These are phyloP conservation scores for Drosophila limbata DNA, from an alignment of 2,888 invertebrate genomes.

Conservation along the genomic window DNA sequence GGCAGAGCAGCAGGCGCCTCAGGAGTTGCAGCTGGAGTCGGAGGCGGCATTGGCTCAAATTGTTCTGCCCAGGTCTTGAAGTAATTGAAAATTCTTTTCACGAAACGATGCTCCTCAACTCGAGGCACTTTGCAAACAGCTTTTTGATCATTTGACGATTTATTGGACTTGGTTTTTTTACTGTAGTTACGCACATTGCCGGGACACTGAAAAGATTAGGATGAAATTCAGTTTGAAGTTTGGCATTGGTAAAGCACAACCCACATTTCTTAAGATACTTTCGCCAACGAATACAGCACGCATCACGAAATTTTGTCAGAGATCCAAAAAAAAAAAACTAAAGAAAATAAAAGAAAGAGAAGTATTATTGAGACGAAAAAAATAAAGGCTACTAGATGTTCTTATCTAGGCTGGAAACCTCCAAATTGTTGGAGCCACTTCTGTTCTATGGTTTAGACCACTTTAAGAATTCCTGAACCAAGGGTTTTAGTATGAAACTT, in stretches of 20 bases:
- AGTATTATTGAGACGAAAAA: conserved; percentile 1
- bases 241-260: not conserved
- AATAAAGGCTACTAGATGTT: conserved; percentile 31
- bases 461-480: too few relatives aligned
- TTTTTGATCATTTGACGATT: not conserved
- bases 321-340: conserved; percentile 12
- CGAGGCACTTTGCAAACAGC: not conserved
- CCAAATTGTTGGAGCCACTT: too few relatives aligned
- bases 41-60: not conserved
- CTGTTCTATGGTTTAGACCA: too few relatives aligned
- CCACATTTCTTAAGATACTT: conserved; percentile 24
- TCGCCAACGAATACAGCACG: conserved; percentile 22
- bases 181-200: conserved; percentile 16
- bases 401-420: not conserved
- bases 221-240: not conserved
- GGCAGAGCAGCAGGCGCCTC: too few relatives aligned
- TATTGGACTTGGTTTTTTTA: conserved; percentile 3
- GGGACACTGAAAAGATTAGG: conserved; percentile 4
- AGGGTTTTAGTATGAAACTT: too few relatives aligned
- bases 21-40: not conserved
- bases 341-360: not conserved
- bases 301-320: conserved; percentile 38
- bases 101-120: not conserved
- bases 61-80: conserved; percentile 16
- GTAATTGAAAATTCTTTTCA: not conserved